Base-by-base conservation (phyloP, 2,113 vertebrate species). In the Gallinago jamesoni region DNA sequence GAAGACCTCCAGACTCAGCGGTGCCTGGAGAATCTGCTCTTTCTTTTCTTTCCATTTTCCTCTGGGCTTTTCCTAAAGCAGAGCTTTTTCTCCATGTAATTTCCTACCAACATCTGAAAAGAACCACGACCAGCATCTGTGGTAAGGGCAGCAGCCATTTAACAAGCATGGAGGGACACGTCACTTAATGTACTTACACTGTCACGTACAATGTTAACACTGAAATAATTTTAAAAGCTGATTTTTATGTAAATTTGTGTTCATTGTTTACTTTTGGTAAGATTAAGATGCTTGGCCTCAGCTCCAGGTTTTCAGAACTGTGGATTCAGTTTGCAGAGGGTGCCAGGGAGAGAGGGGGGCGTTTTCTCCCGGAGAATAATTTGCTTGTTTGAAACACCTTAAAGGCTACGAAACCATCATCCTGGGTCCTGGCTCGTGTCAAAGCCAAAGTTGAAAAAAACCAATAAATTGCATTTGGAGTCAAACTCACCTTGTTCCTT, bases 91-190 rank as follows among this genome's bases (percentile, higher is more conserved):
- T 55, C 23, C 70, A 6, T 0, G 1, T 3, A 9, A 56, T 79
- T 76, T 20, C 72, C 79, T 64, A 22, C 59, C n/a, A 69, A 28
- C 5, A 35, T 3, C 62, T 60, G 55, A 17, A 31, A 75, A 78
- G 30, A 79, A 43, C 23, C 59, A 35, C 0, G 1, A 3, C 4
- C 3, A 0, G 53, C 30, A 28, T 7, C 70, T 59, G 20, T 0
- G 5, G 14, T 10, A 56, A 30, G 19, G 60, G 67, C 55, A 89
- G 73, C 90, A 45, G 1, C 60, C 47, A 6, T 33, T 60, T 7
- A 8, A 43, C 68, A 64, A 83, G 23, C 62, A 3, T 11, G 3
- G 31, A 43, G 62, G 0, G 52, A 67, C 57, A 55, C 86, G 75
- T 41, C 82, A 66, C 57, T 43, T 13, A 18, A 14, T 0, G 5